These are phyloP conservation scores for Eupithecia pulchellata DNA, from an alignment of 2,888 invertebrate species.

Conservation along the genomic window DNA sequence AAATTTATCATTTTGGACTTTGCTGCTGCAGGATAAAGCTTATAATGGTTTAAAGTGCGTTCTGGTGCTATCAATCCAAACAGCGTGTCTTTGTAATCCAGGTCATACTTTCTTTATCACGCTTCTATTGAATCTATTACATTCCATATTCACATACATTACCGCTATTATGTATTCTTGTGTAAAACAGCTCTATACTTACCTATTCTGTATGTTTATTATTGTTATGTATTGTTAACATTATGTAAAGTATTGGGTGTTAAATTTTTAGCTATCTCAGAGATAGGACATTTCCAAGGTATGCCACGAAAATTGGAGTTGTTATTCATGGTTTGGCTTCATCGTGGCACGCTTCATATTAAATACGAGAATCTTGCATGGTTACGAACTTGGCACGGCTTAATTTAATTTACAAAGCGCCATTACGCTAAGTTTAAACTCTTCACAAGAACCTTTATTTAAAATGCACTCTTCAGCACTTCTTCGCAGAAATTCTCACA, in stretches of 20 bases:
- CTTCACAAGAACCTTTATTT: not conserved
- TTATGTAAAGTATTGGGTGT: slow-evolving; percentile 54
- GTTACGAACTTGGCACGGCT: slow-evolving; percentile 76
- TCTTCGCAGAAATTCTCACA: slow-evolving; percentile 11
- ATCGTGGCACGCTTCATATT: slow-evolving; percentile 76
- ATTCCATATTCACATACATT: slow-evolving; percentile 45
- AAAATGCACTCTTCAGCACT: slow-evolving; percentile 17
- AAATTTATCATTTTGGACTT: slow-evolving; percentile 33
- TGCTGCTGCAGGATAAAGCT: slow-evolving; percentile 31
- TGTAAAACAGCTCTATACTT: slow-evolving; percentile 37
- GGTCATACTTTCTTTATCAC: slow-evolving; percentile 47
- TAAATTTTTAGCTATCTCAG: slow-evolving; percentile 91
- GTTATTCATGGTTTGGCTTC: slow-evolving; percentile 73
- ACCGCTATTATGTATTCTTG: slow-evolving; percentile 46
- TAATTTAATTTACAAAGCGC: slow-evolving; percentile 48
- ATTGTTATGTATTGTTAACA: slow-evolving; percentile 45
- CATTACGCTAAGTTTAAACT: slow-evolving; percentile 23
- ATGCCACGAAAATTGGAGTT: slow-evolving; percentile 77
- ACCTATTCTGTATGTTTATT: slow-evolving; percentile 40
- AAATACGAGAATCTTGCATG: slow-evolving; percentile 63
- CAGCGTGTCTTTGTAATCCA: slow-evolving; percentile 38
- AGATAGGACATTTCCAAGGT: slow-evolving; percentile 97
- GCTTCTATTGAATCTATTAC: slow-evolving; percentile 49
- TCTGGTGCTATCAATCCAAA: slow-evolving; percentile 35
- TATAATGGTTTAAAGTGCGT: slow-evolving; percentile 28